phyloP scores from a whole-genome alignment of 2,888 invertebrate genomes.

The Ophion costatus region DNA sequence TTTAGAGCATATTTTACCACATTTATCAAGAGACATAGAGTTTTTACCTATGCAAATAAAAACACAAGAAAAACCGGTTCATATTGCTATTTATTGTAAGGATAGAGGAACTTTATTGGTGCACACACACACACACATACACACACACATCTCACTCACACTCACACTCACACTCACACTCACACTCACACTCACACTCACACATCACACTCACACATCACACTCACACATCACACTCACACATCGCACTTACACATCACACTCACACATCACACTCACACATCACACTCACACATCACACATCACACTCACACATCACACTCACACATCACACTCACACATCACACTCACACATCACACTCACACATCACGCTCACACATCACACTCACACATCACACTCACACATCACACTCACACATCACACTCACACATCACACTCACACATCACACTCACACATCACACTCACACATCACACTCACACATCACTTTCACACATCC shows the following conservation, averaged over 20 bases:
- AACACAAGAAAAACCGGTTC: neutral
- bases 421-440: neutral
- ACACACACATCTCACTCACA: neutral
- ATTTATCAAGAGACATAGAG: conserved; percentile 12
- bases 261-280: neutral
- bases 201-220: too few relatives aligned
- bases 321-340: neutral
- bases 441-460: neutral
- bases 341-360: neutral
- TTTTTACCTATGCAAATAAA: neutral
- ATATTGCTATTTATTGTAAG: conserved; percentile 17
- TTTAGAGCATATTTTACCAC: conserved; percentile 25
- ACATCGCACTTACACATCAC: neutral
- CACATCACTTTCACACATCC: neutral
- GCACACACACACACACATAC: neutral
- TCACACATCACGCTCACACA: neutral
- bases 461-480: neutral
- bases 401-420: neutral
- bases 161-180: neutral
- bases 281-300: neutral
- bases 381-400: neutral
- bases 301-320: too few relatives aligned
- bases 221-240: neutral
- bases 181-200: neutral
- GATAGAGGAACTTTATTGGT: neutral